Percentiles rank a stretch among this genome's conserved stretches.
These are phyloP conservation scores for Epizoanthus fatuus DNA, from an alignment of 92 coral and sea anemone genomes.

Conservation along the genomic window DNA sequence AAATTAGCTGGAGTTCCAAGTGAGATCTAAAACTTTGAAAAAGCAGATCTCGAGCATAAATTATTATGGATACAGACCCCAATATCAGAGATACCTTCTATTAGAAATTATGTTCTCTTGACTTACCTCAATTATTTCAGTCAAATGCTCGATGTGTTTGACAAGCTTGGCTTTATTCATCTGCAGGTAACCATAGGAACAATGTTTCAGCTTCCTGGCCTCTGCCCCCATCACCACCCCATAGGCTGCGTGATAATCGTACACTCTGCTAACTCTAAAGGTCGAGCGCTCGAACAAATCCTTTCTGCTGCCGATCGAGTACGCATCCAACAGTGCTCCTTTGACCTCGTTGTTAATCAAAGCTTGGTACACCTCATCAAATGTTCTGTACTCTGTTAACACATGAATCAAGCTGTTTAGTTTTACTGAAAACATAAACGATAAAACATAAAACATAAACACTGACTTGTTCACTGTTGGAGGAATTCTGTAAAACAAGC, in stretches of 20 bases:
- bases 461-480: no score
- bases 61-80: no score
- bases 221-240: constrained; percentile 43
- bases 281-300: constrained; percentile 24
- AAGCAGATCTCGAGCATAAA: no score
- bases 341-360: constrained; percentile 20
- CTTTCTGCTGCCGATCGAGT: constrained; percentile 37
- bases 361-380: constrained; percentile 32
- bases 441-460: no score
- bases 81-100: no score
- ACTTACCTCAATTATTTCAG: constrained; percentile 22
- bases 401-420: not conserved
- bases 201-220: constrained; percentile 18
- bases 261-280: constrained; percentile 17
- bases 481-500: no score
- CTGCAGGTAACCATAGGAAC: constrained; percentile 31
- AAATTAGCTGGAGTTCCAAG: no score
- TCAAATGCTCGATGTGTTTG: not conserved
- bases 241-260: constrained; percentile 13
- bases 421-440: not conserved
- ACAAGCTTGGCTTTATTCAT: constrained; percentile 7
- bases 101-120: no score
- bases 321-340: constrained; percentile 37
- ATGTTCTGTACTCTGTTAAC: constrained; percentile 13
- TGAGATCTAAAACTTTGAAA: no score